Conservation (phyloP, 2,113 vertebrate species). For the Emydocephalus ijimae region DNA sequence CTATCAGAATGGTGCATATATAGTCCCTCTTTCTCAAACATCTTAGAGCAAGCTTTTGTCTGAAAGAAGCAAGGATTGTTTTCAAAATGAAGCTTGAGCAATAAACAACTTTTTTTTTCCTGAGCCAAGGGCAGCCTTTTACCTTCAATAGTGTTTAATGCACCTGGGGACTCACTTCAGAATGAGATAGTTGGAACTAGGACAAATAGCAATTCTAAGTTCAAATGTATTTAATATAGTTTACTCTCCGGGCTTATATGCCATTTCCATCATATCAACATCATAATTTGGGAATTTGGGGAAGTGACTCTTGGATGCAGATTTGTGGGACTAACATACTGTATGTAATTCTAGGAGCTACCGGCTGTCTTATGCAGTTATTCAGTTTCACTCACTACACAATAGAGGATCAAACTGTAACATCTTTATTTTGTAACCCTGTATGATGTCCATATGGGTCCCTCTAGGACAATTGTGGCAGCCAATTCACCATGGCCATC, state of each 20-base stretch:
- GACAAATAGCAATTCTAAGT: not conserved
- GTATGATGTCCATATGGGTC: not conserved
- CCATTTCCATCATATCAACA: not conserved
- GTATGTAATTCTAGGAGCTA: not conserved
- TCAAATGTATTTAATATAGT: not conserved
- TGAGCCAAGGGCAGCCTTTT: not conserved
- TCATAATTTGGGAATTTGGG: not conserved
- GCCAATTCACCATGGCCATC: not conserved
- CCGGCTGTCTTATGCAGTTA: not conserved
- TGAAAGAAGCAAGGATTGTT: not conserved
- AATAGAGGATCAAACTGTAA: not conserved
- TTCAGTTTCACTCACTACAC: not conserved
- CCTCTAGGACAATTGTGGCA: not conserved
- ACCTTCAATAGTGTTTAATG: not conserved
- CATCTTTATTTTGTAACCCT: not conserved
- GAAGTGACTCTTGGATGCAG: not conserved
- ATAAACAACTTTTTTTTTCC: not conserved
- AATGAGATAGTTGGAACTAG: not conserved
- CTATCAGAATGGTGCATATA: not conserved
- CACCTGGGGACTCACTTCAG: not conserved
- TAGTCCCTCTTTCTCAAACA: not conserved
- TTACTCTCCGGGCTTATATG: not conserved
- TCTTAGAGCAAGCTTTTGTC: not conserved
- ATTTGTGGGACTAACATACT: not conserved
- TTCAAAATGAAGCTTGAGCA: not conserved